Evolutionary conservation across 2,888 invertebrate species (phyloP).

Genomic region (Clanis bilineata): DNA sequence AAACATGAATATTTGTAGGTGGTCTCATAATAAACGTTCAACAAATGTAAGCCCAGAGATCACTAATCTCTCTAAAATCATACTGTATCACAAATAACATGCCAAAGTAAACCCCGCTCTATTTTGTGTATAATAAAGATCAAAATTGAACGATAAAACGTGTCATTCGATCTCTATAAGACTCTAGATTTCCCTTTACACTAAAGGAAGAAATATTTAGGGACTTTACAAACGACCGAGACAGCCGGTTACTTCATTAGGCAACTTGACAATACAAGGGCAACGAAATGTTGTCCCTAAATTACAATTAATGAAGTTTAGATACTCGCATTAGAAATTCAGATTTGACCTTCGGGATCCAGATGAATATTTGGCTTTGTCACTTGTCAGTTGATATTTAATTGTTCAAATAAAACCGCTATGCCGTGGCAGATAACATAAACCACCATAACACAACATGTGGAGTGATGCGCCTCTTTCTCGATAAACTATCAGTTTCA

Average conservation of each 20-base stretch:
- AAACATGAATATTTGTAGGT: no score
- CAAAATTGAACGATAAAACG: no score
- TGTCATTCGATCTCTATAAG: not conserved
- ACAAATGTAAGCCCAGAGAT: no score
- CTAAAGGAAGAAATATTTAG: not conserved
- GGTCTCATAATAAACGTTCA: no score
- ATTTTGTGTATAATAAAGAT: not conserved
- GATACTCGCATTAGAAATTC: slow-evolving; percentile 49
- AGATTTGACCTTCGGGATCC: slow-evolving; percentile 40
- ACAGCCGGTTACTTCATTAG: not conserved
- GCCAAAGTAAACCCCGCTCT: no score
- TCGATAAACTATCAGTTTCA: not conserved
- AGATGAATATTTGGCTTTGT: slow-evolving; percentile 41
- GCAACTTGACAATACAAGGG: slow-evolving; percentile 3
- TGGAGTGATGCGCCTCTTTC: no score
- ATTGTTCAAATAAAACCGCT: slow-evolving; percentile 33
- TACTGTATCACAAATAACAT: no score
- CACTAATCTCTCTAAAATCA: no score
- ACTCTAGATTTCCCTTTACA: not conserved
- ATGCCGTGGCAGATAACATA: not conserved
- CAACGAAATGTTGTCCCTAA: slow-evolving; percentile 24
- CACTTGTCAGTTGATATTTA: slow-evolving; percentile 43
- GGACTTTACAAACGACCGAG: not conserved
- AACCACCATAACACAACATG: not conserved
- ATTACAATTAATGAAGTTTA: slow-evolving; percentile 29